Percentiles rank a stretch among this genome's conserved stretches.
phyloP scores from a whole-genome alignment of 2,113 vertebrate species.

The Hyperopisus bebe region DNA sequence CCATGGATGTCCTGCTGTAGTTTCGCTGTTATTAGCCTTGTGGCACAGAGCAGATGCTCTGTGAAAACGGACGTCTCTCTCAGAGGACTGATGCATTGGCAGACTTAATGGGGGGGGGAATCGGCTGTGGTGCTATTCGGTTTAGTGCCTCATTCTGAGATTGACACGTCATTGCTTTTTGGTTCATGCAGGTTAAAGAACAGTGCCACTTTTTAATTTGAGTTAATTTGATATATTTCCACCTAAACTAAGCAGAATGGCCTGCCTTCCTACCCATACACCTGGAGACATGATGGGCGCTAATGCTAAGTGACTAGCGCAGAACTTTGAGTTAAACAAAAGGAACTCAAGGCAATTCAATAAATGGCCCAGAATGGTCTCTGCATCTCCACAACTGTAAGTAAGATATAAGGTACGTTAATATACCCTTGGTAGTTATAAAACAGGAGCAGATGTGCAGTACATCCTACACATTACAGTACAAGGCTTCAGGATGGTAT shows the following conservation, averaged over 20 bases:
- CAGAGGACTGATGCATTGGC: background rate
- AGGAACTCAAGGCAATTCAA: constrained; percentile 60
- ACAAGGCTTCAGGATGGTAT: constrained; percentile 22
- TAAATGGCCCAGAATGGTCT: constrained; percentile 49
- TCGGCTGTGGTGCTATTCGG: no score
- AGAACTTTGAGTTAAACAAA: constrained; percentile 53
- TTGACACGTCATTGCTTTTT: background rate
- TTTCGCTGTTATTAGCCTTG: background rate
- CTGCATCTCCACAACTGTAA: constrained; percentile 14
- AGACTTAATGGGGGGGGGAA: background rate
- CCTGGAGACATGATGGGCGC: constrained; percentile 39
- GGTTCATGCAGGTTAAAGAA: background rate
- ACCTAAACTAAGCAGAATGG: background rate
- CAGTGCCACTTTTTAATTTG: background rate
- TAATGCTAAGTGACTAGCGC: constrained; percentile 50
- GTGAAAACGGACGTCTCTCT: background rate
- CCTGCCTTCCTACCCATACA: constrained; percentile 29
- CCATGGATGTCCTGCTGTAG: background rate
- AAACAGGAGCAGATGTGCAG: background rate
- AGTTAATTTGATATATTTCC: background rate
- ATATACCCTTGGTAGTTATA: background rate
- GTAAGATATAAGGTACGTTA: constrained; percentile 12
- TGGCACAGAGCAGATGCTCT: background rate
- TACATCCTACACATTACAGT: constrained; percentile 13
- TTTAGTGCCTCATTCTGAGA: background rate